phyloP scores from a whole-genome alignment of 1,140 invertebrate genomes.

The Philopotamus ludificatus region DNA sequence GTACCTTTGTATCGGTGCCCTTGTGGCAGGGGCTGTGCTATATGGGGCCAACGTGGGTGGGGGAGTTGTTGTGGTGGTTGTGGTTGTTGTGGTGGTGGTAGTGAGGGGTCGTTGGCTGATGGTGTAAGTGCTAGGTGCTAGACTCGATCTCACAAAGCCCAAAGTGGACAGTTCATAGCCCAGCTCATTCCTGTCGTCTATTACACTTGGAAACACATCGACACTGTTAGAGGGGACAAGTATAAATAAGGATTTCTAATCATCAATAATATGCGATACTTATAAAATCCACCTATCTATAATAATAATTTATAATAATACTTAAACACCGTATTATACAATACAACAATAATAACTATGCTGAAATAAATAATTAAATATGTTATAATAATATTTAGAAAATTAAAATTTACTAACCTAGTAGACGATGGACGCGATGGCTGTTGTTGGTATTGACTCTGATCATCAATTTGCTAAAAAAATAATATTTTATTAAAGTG shows the following conservation, averaged over 20 bases:
- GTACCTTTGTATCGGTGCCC: slow-evolving; percentile 56
- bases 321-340: too few relatives aligned
- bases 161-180: slow-evolving; percentile 50
- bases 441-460: slow-evolving; percentile 54
- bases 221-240: slow-evolving; percentile 2
- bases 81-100: slow-evolving; percentile 48
- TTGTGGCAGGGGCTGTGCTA: slow-evolving; percentile 53
- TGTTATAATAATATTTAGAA: too few relatives aligned
- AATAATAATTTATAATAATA: too few relatives aligned
- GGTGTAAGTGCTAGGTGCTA: slow-evolving; percentile 49
- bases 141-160: slow-evolving; percentile 34
- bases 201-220: slow-evolving; percentile 34
- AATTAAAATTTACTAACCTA: slow-evolving; percentile 45
- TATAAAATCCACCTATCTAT: neutral
- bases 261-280: too few relatives aligned
- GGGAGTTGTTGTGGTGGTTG: slow-evolving; percentile 50
- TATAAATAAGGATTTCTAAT: too few relatives aligned
- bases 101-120: slow-evolving; percentile 42
- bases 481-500: neutral
- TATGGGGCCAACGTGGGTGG: slow-evolving; percentile 49
- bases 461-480: slow-evolving; percentile 51
- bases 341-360: too few relatives aligned
- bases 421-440: slow-evolving; percentile 51
- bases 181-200: slow-evolving; percentile 58
- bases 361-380: neutral